phyloP scores from a whole-genome alignment of 1,140 invertebrate genomes.

The Ceratosolen solmsi region DNA sequence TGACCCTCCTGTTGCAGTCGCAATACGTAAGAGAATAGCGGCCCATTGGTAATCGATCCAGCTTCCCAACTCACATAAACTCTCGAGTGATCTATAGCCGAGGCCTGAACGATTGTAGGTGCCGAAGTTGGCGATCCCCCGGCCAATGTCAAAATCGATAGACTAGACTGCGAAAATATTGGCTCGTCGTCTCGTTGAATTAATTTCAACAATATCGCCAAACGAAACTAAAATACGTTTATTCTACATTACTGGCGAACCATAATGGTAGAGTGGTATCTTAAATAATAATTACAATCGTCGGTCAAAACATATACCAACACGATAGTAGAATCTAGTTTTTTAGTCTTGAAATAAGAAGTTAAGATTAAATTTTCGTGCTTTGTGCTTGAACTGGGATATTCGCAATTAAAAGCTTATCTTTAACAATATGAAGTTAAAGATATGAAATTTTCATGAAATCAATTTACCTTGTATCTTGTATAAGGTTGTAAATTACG shows the following conservation, averaged over 20 bases:
- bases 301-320: not conserved
- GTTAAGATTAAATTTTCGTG: no score
- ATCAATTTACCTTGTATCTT: slow-evolving; percentile 83
- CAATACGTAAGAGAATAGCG: slow-evolving; percentile 87
- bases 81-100: slow-evolving; percentile 86
- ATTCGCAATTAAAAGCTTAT: not conserved
- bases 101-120: slow-evolving; percentile 82
- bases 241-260: not conserved
- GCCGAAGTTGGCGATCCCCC: slow-evolving; percentile 82
- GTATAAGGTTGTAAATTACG: slow-evolving; percentile 88
- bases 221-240: slow-evolving; percentile 83
- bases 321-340: not conserved
- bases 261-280: not conserved
- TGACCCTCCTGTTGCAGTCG: slow-evolving; percentile 76
- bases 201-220: slow-evolving; percentile 79
- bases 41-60: slow-evolving; percentile 89
- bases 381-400: no score
- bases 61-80: slow-evolving; percentile 91
- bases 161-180: slow-evolving; percentile 85
- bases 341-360: not conserved
- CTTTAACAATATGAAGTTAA: not conserved
- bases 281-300: not conserved
- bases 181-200: slow-evolving; percentile 79
- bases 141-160: slow-evolving; percentile 85
- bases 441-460: not conserved